Conservation (phyloP, 2,113 vertebrate species). For the Carassius gibelio region DNA sequence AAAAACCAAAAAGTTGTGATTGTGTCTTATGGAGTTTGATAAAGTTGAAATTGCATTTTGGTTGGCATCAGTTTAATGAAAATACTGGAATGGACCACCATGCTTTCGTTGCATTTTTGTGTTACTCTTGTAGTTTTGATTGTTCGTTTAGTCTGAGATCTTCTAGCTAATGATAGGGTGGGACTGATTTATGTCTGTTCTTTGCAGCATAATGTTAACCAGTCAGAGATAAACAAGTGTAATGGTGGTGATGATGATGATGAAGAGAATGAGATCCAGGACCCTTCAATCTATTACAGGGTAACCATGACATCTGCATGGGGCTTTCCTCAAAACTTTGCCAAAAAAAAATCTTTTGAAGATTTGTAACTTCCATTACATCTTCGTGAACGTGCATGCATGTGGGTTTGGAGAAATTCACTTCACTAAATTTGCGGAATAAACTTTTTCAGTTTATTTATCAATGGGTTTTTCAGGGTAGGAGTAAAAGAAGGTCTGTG, state of each 20-base stretch:
- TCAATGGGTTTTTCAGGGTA: not conserved
- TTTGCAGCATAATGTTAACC: slow-evolving; percentile 29
- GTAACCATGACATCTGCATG: slow-evolving; percentile 62
- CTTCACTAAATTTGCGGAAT: not conserved
- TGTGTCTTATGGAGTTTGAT: not conserved
- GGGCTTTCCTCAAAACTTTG: not conserved
- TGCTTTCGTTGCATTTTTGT: slow-evolving; percentile 9
- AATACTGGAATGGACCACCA: not conserved
- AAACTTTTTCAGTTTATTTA: not conserved
- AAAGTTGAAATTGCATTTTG: not conserved
- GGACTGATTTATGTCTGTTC: slow-evolving; percentile 25
- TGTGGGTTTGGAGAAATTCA: not conserved
- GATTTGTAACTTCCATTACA: not conserved
- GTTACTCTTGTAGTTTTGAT: not conserved
- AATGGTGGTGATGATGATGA: slow-evolving; percentile 41
- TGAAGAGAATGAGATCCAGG: slow-evolving; percentile 65
- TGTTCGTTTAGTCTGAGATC: slow-evolving; percentile 13
- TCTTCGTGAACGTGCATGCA: not conserved
- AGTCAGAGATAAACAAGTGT: slow-evolving; percentile 53
- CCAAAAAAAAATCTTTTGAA: not conserved
- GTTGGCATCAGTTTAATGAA: not conserved
- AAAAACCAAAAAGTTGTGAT: not conserved
- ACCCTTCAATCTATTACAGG: slow-evolving; percentile 57
- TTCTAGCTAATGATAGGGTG: not conserved
- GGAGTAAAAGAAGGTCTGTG: not conserved